Conservation (phyloP, 2,113 vertebrate genomes). For the Eidolon helvum region DNA sequence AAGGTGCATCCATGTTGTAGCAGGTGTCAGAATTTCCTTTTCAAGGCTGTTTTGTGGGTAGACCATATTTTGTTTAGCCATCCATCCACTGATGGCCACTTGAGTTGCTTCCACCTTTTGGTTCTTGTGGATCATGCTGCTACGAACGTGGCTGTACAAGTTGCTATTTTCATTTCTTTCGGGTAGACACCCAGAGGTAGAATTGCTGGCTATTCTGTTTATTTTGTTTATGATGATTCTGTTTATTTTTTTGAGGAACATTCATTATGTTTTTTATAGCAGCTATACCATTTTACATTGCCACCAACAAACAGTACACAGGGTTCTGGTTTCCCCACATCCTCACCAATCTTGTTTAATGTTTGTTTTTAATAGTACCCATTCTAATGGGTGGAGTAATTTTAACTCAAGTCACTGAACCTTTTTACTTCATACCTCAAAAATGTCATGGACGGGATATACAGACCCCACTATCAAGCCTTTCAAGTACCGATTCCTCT, state of each 20-base stretch:
- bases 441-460: rapidly evolving
- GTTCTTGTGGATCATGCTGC: neutral
- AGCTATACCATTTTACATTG: rapidly evolving
- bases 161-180: neutral
- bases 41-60: neutral
- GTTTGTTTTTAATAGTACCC: neutral
- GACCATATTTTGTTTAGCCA: neutral
- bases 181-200: neutral
- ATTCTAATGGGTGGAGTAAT: neutral
- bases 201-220: rapidly evolving
- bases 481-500: rapidly evolving
- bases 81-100: neutral
- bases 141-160: neutral
- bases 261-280: rapidly evolving
- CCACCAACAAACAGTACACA: rapidly evolving
- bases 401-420: neutral
- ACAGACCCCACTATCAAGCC: neutral
- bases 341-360: neutral
- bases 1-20: rapidly evolving
- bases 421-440: neutral
- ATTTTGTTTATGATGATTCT: too few relatives aligned
- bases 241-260: neutral
- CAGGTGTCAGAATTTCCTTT: neutral
- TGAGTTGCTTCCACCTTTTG: neutral
- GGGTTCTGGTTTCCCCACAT: neutral